A percentile compares a stretch with the other conserved stretches of the same genome.
phyloP scores from a whole-genome alignment of 2,113 vertebrate species.

The Hipposideros armiger region DNA sequence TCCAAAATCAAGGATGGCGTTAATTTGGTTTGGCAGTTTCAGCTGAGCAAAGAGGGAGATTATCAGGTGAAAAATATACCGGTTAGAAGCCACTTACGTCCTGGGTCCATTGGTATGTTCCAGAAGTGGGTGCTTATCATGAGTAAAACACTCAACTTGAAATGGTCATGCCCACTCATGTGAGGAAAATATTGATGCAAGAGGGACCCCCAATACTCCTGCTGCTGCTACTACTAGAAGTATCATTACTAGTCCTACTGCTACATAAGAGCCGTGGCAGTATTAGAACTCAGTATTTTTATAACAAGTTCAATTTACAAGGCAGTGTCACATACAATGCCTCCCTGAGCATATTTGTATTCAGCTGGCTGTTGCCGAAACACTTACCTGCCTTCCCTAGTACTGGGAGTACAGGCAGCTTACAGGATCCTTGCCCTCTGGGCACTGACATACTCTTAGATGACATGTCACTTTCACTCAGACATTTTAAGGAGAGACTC shows the following conservation, averaged over 20 bases:
- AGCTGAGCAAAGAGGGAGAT: neutral
- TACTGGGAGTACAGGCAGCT: no score
- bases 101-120: neutral
- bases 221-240: no score
- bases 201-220: neutral
- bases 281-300: neutral
- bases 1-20: neutral
- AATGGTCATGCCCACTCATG: no score
- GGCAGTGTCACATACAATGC: fast-evolving
- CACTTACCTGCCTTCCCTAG: neutral
- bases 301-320: neutral
- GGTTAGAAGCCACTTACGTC: no score
- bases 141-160: neutral
- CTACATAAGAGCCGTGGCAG: no score
- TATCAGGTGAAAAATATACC: neutral
- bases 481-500: neutral
- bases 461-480: neutral
- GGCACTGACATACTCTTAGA: neutral
- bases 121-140: neutral
- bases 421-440: neutral
- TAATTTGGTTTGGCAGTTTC: neutral
- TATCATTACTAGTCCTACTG: neutral
- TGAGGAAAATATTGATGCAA: neutral
- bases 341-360: neutral
- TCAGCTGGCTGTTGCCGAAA: neutral